Evolutionary conservation across 1,140 invertebrate species (phyloP).

Genomic region (Drosophila santomea): DNA sequence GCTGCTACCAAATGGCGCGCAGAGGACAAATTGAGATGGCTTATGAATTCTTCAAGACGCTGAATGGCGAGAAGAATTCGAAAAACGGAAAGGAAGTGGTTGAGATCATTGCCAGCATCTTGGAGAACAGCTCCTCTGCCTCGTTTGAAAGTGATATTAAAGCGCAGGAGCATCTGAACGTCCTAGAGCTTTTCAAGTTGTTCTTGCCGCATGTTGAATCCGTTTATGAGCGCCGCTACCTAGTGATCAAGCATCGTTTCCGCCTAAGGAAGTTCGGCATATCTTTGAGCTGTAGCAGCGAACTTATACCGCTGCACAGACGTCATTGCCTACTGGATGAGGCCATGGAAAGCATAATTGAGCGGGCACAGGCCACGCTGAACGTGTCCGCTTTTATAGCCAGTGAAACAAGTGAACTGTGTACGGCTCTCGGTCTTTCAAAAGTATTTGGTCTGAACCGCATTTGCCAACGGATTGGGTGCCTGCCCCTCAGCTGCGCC

Average conservation of each 20-base stretch:
- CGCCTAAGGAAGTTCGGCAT: constrained; percentile 63
- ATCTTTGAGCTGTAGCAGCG: constrained; percentile 39
- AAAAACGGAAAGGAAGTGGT: constrained; percentile 50
- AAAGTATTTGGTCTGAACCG: constrained; percentile 61
- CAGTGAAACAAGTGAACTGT: constrained; percentile 64
- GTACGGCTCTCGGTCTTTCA: constrained; percentile 50
- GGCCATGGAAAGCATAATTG: constrained; percentile 68
- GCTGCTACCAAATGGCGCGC: constrained; percentile 73
- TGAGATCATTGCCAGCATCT: constrained; percentile 57
- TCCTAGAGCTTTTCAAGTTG: constrained; percentile 71
- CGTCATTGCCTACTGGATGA: constrained; percentile 57
- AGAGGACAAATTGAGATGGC: constrained; percentile 73
- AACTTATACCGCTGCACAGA: constrained; percentile 43
- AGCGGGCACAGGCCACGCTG: constrained; percentile 56
- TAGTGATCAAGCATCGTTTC: constrained; percentile 65
- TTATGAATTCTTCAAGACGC: constrained; percentile 68
- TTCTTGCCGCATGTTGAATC: constrained; percentile 49
- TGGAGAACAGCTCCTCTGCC: constrained; percentile 42
- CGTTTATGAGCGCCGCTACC: constrained; percentile 47
- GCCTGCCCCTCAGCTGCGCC: constrained; percentile 71
- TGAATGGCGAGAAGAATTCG: constrained; percentile 42
- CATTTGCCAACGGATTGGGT: constrained; percentile 64
- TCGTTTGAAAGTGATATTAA: constrained; percentile 36
- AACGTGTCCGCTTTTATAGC: constrained; percentile 69
- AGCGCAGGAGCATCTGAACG: constrained; percentile 53